These are phyloP conservation scores for Sialia sialis DNA, from an alignment of 2,113 vertebrate genomes.

Conservation along the genomic window DNA sequence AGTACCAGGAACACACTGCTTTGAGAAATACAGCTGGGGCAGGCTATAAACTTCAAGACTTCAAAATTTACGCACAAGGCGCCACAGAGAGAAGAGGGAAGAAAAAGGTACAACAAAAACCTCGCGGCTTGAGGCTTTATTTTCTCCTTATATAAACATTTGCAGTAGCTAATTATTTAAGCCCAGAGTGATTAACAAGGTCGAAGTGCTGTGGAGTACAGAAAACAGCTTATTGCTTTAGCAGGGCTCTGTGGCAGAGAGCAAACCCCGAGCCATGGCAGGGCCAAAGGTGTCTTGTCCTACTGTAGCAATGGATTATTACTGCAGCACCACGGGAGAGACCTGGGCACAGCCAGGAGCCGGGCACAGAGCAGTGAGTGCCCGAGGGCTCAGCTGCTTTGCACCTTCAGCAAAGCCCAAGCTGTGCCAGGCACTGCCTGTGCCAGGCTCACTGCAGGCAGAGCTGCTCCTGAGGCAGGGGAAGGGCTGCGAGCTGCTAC, in stretches of 20 bases:
- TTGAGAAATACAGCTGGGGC: not conserved
- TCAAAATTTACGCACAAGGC: not conserved
- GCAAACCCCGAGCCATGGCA: not conserved
- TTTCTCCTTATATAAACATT: not conserved
- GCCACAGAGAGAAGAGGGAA: not conserved
- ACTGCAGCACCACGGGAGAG: not conserved
- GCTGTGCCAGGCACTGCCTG: not conserved
- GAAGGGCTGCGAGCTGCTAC: not conserved
- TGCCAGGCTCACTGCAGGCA: not conserved
- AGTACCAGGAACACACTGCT: not conserved
- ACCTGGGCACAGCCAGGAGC: not conserved
- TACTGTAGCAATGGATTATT: not conserved
- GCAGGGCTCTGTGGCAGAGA: not conserved
- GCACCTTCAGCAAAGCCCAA: not conserved
- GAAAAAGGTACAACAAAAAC: not conserved
- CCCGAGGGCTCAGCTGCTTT: not conserved
- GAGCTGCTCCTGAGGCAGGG: not conserved
- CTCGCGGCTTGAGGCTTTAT: not conserved
- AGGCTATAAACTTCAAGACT: not conserved
- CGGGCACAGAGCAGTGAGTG: not conserved
- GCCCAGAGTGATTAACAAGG: not conserved
- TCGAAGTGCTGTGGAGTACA: not conserved
- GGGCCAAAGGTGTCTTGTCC: not conserved
- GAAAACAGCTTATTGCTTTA: not conserved
- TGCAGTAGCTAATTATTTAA: not conserved